These are phyloP conservation scores for Lissocephala sabroskyi DNA, from an alignment of 2,888 invertebrate species.

Conservation along the genomic window DNA sequence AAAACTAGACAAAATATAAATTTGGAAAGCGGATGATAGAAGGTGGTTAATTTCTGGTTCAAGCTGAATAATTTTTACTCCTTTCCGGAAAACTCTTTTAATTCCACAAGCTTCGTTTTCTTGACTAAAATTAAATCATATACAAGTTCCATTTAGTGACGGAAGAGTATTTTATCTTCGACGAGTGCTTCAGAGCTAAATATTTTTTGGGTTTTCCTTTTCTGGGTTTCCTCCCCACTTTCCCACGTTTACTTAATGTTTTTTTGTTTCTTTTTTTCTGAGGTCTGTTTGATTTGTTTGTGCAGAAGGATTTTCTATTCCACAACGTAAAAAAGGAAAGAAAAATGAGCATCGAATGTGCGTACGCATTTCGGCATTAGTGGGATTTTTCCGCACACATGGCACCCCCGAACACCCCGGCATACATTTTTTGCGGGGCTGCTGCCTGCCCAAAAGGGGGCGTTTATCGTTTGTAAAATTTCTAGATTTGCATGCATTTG, in stretches of 20 bases:
- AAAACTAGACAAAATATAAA: too few relatives aligned
- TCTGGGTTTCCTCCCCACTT: neutral
- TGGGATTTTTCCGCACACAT: constrained; percentile 32
- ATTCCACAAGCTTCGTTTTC: too few relatives aligned
- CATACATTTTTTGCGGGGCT: constrained; percentile 43
- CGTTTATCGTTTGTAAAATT: constrained; percentile 61
- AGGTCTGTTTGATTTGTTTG: constrained; percentile 31
- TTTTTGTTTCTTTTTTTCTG: constrained; percentile 20
- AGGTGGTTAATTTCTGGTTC: too few relatives aligned
- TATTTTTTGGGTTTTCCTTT: constrained; percentile 4
- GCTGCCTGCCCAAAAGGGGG: constrained; percentile 54
- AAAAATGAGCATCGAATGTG: constrained; percentile 44
- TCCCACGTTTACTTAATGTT: constrained; percentile 15
- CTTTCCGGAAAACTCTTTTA: too few relatives aligned
- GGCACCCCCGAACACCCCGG: constrained; percentile 21
- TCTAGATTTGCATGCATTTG: constrained; percentile 61
- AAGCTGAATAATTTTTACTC: too few relatives aligned
- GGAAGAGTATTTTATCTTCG: too few relatives aligned
- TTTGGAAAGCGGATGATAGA: too few relatives aligned
- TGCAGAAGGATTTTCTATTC: constrained; percentile 28
- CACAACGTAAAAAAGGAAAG: constrained; percentile 30
- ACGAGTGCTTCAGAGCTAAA: too few relatives aligned
- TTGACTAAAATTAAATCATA: too few relatives aligned
- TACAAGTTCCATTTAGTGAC: too few relatives aligned
- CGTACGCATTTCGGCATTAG: constrained; percentile 51